A percentile compares a stretch with the other conserved stretches of the same genome.
Conservation (phyloP, 2,797 vertebrate species). For the Phaenicophaeus curvirostris region DNA sequence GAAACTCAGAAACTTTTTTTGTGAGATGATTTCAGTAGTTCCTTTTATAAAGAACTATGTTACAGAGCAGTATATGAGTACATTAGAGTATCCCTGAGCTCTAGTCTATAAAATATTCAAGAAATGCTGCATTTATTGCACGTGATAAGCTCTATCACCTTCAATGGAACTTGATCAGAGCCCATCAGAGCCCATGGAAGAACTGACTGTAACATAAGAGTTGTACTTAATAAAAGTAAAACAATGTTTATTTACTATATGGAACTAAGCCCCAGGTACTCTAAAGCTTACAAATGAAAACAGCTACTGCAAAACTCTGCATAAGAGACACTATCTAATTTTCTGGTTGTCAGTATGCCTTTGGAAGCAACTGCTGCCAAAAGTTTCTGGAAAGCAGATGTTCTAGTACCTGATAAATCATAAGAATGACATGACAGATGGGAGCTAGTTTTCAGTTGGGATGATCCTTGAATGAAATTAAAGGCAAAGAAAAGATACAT, state of each 20-base stretch:
- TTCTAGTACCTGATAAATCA: neutral
- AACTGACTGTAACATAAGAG: neutral
- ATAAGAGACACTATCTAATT: neutral
- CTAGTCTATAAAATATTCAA: neutral
- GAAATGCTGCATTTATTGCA: neutral
- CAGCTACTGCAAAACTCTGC: neutral
- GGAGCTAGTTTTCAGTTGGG: neutral
- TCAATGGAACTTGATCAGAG: neutral
- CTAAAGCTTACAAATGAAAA: neutral
- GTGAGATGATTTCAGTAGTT: neutral
- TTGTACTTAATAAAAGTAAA: neutral
- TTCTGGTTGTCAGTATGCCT: neutral
- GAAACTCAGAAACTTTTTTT: no score
- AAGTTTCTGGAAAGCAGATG: no score
- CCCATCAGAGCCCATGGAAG: neutral
- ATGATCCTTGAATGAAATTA: neutral
- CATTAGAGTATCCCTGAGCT: no score
- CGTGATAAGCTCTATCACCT: neutral
- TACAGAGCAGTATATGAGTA: neutral
- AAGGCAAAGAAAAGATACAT: neutral
- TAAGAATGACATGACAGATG: neutral
- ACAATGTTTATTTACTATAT: neutral
- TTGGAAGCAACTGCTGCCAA: neutral
- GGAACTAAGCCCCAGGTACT: neutral
- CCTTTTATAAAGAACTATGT: neutral